Evolutionary conservation across 1,140 invertebrate species (phyloP).

Genomic region (Aphelenchoides besseyi): DNA sequence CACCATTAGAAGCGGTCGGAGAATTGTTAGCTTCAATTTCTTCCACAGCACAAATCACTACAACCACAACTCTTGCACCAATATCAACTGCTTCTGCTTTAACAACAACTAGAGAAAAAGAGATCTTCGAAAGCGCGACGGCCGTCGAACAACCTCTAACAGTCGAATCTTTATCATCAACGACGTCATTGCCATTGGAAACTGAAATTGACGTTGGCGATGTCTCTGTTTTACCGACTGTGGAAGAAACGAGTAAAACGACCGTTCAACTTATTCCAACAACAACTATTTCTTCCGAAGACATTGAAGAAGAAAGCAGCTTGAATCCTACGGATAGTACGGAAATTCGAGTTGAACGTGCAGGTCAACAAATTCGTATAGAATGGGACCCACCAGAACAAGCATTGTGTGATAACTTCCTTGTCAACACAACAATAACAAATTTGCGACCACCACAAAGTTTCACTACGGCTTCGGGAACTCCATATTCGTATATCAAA

Average conservation of each 20-base stretch:
- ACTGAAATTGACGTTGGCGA: conserved; percentile 14
- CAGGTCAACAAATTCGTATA: conserved; percentile 30
- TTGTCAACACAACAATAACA: conserved; percentile 52
- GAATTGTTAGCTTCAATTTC: neutral
- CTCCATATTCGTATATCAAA: conserved; percentile 11
- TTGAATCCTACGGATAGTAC: neutral
- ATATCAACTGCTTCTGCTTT: neutral
- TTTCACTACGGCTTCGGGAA: conserved; percentile 14
- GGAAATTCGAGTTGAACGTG: conserved; percentile 14
- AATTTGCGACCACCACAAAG: conserved; percentile 20
- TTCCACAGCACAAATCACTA: neutral
- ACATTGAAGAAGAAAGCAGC: neutral
- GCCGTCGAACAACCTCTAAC: neutral
- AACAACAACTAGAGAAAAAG: neutral
- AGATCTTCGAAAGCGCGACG: neutral
- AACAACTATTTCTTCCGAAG: neutral
- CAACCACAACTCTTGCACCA: neutral
- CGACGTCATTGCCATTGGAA: too few species aligned
- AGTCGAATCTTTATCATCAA: neutral
- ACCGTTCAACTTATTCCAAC: neutral
- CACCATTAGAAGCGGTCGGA: neutral
- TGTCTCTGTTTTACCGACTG: neutral
- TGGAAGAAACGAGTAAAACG: conserved; percentile 7
- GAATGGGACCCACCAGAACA: conserved; percentile 54
- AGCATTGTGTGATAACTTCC: conserved; percentile 49